Evolutionary conservation across 2,888 invertebrate genomes (phyloP), one percentile per base, ranked within the genome.

Genomic region (Callyntrura sp.): DNA sequence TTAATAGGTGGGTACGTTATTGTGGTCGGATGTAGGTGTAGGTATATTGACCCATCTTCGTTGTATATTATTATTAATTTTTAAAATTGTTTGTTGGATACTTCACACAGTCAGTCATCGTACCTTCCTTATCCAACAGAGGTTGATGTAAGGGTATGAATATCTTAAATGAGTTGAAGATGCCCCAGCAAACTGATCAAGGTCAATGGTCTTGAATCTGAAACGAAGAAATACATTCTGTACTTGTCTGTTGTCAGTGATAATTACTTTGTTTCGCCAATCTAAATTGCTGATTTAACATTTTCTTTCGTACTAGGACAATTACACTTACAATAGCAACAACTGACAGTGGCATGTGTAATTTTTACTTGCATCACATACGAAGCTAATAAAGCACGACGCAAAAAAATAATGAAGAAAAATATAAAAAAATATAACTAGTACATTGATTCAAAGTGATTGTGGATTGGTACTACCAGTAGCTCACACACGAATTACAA

Each of bases 131-230:
- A 62, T 62, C 62, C 1, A 62, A n/a, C 11, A 62, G 12, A 11
- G 51, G 9, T 51, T 51, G n/a, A 51, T 51, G 68, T 68, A 68
- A 68, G 25, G 25, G n/a, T 51, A 51, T 6, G 6, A 35, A 35
- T 35, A 35, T 35, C 57, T 57, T 8, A 57, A 57, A 57, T 25
- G 23, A 62, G 17, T 62, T 62, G 57, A 57, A 25, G n/a, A 81
- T 12, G 70, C 20, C 9, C 23, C 8, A 6, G 5, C 35, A 35
- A 35, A 6, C 48, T 23, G 81, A 87, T 87, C 81, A 87, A 87
- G 87, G 87, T 68, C 87, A 87, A 87, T 87, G 87, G 87, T 87
- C 87, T 65, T 70, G 35, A 35, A 35, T 35, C 35, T 35, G 35
- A 35, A 35, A 35, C 35, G 35, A 35, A 3, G 20, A 2, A 65